Base-by-base conservation (phyloP, 1,140 invertebrate genomes). In the Leptopilina clavipes region DNA sequence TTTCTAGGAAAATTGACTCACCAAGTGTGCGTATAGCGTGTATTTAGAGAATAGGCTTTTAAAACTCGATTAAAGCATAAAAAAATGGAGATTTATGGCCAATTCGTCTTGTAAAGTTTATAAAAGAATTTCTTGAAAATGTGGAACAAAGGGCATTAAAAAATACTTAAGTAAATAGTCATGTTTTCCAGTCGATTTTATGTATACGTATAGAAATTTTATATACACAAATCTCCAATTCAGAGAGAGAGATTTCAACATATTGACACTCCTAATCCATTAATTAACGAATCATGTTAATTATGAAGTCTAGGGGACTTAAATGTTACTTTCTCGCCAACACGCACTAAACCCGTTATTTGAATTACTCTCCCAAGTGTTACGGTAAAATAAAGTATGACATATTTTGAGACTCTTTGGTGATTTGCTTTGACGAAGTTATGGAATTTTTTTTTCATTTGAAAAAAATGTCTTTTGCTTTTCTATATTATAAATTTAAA, bases 1-100 rank as follows among this genome's bases (percentile, higher is more conserved):
- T 65, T 65, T 65, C 59, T 31, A 12, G 22, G 59, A 65, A 65
- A 65, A 65, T 65, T 65, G 59, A 65, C 19, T 65, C 59, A 65
- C 3, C 12, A 31, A 22, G 25, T 11, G 5, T 31, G n/a, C 59
- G 59, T 37, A 37, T 31, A 12, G 11, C 12, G 59, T 31, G 10
- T 31, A 31, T 65, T n/a, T 65, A 25, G 25, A 65, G 12, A 31
- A 31, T 31, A 31, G 3, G 5, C 11, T 65, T 19, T 25, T 25
- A 59, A 25, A 31, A 12, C 11, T 3, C 10, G 5, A 40, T 19
- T 25, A 31, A 65, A 31, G 19, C 59, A 65, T 37, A 8, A 3
- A 12, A 5, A 12, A 6, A 59, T 22, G 10, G 11, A 25, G 19
- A 59, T 59, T 59, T 59, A 59, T 52, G 11, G 18, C 48, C 14